These are phyloP conservation scores for Pipistrellus pygmaeus DNA, from an alignment of 2,797 vertebrate genomes.

Conservation along the genomic window DNA sequence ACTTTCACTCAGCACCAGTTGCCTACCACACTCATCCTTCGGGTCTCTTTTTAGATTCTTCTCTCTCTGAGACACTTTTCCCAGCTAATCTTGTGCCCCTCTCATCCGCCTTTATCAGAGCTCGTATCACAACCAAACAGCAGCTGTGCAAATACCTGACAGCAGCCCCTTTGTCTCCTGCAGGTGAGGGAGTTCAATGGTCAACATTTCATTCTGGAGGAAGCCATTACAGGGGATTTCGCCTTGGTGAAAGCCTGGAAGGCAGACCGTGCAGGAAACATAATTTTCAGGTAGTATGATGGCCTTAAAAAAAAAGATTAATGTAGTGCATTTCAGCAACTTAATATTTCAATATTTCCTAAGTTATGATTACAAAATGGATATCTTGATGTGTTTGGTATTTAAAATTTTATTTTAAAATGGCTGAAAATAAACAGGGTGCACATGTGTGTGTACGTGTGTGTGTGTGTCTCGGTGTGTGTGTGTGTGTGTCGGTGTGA, in stretches of 20 bases:
- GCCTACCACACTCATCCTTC: background rate
- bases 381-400: background rate
- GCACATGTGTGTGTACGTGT: background rate
- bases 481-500: background rate
- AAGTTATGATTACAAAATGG: background rate
- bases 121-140: accelerated
- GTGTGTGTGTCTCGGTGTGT: background rate
- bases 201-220: constrained; percentile 95
- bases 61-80: background rate
- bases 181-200: constrained; percentile 96
- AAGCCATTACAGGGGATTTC: constrained; percentile 96
- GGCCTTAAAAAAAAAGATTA: background rate
- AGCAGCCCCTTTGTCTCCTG: background rate
- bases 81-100: background rate
- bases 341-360: background rate
- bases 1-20: background rate
- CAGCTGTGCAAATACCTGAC: background rate
- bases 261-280: constrained; percentile 95
- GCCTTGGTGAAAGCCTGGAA: constrained; percentile 98
- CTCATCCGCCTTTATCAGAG: background rate
- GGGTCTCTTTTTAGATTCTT: background rate
- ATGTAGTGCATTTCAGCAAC: background rate
- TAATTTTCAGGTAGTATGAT: constrained; percentile 95
- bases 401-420: background rate
- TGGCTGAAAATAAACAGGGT: background rate